Evolutionary conservation across 2,888 invertebrate species (phyloP).

Genomic region (Eumacrocentrus americanus): DNA sequence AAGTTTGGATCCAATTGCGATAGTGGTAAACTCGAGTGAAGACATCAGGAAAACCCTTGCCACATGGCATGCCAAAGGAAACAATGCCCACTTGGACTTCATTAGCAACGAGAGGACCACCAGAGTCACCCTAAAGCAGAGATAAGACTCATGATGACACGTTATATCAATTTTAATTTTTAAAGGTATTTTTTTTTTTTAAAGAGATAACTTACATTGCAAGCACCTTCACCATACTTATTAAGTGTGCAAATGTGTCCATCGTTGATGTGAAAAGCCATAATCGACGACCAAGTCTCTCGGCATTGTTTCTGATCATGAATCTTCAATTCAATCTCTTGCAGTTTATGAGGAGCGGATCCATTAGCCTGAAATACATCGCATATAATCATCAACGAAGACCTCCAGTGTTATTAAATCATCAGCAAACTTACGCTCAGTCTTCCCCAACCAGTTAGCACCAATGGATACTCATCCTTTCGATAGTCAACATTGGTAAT

Average conservation of each 20-base stretch:
- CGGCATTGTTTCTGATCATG: too few species aligned
- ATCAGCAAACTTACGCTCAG: constrained; percentile 36
- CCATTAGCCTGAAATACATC: background rate
- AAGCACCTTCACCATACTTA: too few species aligned
- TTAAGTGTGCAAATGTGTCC: too few species aligned
- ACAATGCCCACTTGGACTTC: background rate
- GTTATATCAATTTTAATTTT: background rate
- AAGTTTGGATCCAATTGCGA: background rate
- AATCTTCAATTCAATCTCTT: too few species aligned
- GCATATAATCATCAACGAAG: too few species aligned
- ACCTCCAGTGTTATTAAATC: background rate
- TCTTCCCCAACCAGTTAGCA: constrained; percentile 50
- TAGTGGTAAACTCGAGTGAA: background rate
- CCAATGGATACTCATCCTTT: constrained; percentile 30
- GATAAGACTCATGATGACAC: too few species aligned
- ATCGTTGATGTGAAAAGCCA: too few species aligned
- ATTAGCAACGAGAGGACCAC: background rate
- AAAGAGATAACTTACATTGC: background rate
- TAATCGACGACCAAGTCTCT: too few species aligned
- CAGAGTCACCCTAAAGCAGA: background rate
- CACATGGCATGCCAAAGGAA: background rate
- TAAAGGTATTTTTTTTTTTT: background rate
- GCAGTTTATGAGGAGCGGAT: background rate
- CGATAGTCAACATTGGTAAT: constrained; percentile 36
- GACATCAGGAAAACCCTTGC: background rate